phyloP scores from a whole-genome alignment of 2,888 invertebrate species.

The Aelia acuminata region DNA sequence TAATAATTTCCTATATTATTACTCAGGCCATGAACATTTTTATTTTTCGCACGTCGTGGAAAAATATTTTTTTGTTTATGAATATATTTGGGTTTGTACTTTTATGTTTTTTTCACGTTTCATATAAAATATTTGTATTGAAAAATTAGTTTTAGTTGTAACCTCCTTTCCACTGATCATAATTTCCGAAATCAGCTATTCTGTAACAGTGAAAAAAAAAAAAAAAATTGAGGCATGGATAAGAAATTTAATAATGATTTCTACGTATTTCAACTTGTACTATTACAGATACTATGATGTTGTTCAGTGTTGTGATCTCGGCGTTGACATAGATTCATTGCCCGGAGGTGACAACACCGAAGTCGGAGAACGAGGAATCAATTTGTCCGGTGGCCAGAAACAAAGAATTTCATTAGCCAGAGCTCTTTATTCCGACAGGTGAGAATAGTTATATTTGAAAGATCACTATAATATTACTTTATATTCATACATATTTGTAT shows the following conservation, averaged over 20 bases:
- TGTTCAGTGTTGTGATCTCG: constrained; percentile 72
- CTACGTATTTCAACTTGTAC: constrained; percentile 27
- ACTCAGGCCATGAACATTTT: too few relatives aligned
- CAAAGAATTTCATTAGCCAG: constrained; percentile 74
- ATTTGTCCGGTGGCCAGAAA: constrained; percentile 73
- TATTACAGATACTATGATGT: constrained; percentile 71
- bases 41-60: too few relatives aligned
- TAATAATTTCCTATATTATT: too few relatives aligned
- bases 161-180: not conserved
- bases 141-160: too few relatives aligned
- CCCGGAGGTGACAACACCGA: constrained; percentile 75
- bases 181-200: not conserved
- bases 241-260: not conserved
- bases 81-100: not conserved
- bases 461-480: not conserved
- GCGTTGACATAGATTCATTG: constrained; percentile 73
- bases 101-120: not conserved
- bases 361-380: constrained; percentile 73
- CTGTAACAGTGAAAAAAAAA: not conserved
- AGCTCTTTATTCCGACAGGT: constrained; percentile 72
- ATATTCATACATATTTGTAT: not conserved
- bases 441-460: not conserved
- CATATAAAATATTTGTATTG: too few relatives aligned
- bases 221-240: not conserved
- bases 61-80: not conserved